phyloP scores from a whole-genome alignment of 2,888 invertebrate species.

The Drosophila villosipedis region DNA sequence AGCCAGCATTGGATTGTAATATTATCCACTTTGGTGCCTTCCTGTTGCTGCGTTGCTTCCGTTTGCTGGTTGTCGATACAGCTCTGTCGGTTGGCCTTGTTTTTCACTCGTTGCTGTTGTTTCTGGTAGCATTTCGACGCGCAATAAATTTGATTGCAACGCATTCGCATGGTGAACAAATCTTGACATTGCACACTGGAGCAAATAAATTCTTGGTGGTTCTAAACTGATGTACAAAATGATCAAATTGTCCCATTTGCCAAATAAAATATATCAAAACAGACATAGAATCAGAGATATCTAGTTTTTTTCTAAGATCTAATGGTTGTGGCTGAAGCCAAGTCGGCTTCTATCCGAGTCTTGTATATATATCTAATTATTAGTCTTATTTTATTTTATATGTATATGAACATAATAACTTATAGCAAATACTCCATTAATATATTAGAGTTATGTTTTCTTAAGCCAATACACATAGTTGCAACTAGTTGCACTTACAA shows the following conservation, averaged over 20 bases:
- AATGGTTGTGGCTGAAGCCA: not conserved
- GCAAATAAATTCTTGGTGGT: not conserved
- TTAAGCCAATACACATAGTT: not conserved
- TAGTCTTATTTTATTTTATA: not conserved
- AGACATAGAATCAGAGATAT: not conserved
- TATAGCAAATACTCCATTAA: not conserved
- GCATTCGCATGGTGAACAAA: constrained; percentile 58
- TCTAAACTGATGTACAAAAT: not conserved
- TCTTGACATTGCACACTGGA: constrained; percentile 44
- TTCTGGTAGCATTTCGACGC: constrained; percentile 53
- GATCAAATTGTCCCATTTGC: too few relatives aligned
- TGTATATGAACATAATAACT: not conserved
- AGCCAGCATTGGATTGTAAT: constrained; percentile 51
- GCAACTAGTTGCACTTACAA: not conserved
- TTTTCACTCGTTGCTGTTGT: constrained; percentile 13
- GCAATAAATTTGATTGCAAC: constrained; percentile 72
- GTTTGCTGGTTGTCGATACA: constrained; percentile 45
- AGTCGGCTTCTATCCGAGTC: not conserved
- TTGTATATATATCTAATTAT: not conserved
- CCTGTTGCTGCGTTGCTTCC: constrained; percentile 67
- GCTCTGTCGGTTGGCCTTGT: constrained; percentile 14
- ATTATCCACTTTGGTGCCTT: constrained; percentile 70
- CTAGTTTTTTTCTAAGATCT: not conserved
- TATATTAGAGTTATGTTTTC: not conserved
- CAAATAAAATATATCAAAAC: not conserved